Percentiles rank a stretch among this genome's conserved stretches.
Evolutionary conservation across 2,888 invertebrate species (phyloP).

Genomic region (Cabera pusaria): DNA sequence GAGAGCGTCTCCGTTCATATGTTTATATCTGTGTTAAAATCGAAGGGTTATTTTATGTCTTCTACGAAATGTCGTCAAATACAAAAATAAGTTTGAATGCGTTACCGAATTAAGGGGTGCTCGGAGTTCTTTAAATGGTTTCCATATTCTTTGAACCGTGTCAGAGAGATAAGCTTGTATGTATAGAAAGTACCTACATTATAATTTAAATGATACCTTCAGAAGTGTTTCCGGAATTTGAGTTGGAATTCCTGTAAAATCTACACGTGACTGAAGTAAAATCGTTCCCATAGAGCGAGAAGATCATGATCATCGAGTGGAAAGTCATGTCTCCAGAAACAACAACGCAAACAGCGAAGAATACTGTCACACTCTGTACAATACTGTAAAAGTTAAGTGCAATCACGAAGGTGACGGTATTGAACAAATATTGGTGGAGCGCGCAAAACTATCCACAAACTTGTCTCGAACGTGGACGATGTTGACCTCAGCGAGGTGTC

Average conservation of each 20-base stretch:
- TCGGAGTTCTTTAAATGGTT: conserved; percentile 3
- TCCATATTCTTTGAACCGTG: conserved; percentile 4
- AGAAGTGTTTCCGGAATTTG: too few species aligned
- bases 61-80: conserved; percentile 32
- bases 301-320: conserved; percentile 20
- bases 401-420: conserved; percentile 51
- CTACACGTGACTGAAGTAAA: too few species aligned
- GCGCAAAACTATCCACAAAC: conserved; percentile 58
- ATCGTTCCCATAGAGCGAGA: conserved; percentile 9
- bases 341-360: conserved; percentile 16
- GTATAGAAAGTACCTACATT: too few species aligned
- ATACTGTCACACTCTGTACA: conserved; percentile 33
- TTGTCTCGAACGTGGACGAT: conserved; percentile 18
- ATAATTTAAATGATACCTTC: too few species aligned
- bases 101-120: conserved; percentile 4
- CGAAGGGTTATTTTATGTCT: conserved; percentile 51
- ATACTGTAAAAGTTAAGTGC: conserved; percentile 41
- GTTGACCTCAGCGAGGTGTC: conserved; percentile 76
- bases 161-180: too few species aligned
- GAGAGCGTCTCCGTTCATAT: conserved; percentile 50
- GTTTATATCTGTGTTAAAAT: conserved; percentile 55
- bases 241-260: too few species aligned
- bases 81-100: conserved; percentile 23
- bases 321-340: conserved; percentile 19
- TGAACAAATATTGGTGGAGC: conserved; percentile 63